These are phyloP conservation scores for Drosophila pallidifrons DNA, from an alignment of 1,140 invertebrate species.

Conservation along the genomic window DNA sequence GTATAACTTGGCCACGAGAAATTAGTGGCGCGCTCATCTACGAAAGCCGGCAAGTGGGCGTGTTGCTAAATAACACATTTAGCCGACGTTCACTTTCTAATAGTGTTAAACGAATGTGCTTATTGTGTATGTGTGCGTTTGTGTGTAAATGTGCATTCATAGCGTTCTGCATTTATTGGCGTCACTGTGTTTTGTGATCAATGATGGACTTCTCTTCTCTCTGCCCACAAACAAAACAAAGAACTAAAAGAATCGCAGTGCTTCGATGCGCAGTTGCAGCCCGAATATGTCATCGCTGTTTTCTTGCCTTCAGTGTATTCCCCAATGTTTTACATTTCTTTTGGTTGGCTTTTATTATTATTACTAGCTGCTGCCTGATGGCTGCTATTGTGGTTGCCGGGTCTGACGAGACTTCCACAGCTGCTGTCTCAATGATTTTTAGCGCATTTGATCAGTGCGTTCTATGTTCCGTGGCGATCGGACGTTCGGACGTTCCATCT, in stretches of 20 bases:
- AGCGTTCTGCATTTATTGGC: slow-evolving; percentile 31
- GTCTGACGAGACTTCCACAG: slow-evolving; percentile 18
- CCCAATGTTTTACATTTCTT: slow-evolving; percentile 37
- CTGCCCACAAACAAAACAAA: neutral
- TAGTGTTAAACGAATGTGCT: slow-evolving; percentile 2
- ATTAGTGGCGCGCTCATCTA: slow-evolving; percentile 1
- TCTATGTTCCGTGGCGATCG: slow-evolving; percentile 51
- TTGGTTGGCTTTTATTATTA: slow-evolving; percentile 41
- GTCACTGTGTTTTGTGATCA: slow-evolving; percentile 25
- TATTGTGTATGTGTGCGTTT: slow-evolving; percentile 1
- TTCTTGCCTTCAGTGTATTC: slow-evolving; percentile 8
- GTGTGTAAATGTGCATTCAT: slow-evolving; percentile 5
- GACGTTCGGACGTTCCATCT: slow-evolving; percentile 32
- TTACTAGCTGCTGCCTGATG: slow-evolving; percentile 31
- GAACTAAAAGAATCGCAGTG: neutral
- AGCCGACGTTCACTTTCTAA: slow-evolving; percentile 48
- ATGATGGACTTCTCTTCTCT: slow-evolving; percentile 19
- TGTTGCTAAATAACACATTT: slow-evolving; percentile 22
- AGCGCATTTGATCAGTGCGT: slow-evolving; percentile 49
- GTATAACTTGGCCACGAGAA: slow-evolving; percentile 16
- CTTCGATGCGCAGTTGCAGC: slow-evolving; percentile 18
- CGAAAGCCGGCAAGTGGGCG: slow-evolving; percentile 19
- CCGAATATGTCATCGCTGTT: slow-evolving; percentile 28
- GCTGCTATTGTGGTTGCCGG: slow-evolving; percentile 17
- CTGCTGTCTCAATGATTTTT: slow-evolving; percentile 27